Base-by-base conservation (phyloP, 2,797 vertebrate genomes). In the Coreius guichenoti region DNA sequence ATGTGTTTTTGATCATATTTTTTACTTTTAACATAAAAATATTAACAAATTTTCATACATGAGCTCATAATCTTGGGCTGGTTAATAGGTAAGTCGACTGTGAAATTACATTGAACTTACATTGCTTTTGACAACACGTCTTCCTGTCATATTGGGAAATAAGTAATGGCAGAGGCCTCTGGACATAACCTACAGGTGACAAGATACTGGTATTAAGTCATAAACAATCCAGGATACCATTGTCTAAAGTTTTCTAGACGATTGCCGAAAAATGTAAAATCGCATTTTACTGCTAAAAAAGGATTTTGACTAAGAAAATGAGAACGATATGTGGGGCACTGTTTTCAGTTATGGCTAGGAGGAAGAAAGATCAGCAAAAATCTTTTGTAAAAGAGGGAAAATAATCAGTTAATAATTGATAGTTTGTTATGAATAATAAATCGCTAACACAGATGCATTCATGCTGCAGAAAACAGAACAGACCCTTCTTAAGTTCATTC, bases 371-470 rank as follows among this genome's bases (percentile, higher is more conserved):
- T 65, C 76, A 89, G 74, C 80, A 87, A 83, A 87, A 88, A 81
- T 83, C 90, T 90, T 87, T 69, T 90, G 90, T 88, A 89, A 91
- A 86, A 86, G 90, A 91, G 85, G 85, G 85, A 92, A 93, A 91
- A 90, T 93, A 91, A 91, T 89, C 77, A 88, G 80, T 95, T 92
- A 95, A 95, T 95, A 94, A 95, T 95, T 89, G 86, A 95, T 93
- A 88, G 82, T 33, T 69, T 47, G 43, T 81, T 63, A 91, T 96
- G 0, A 93, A 95, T 95, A 92, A 95, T 96, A 93, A 74, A 95
- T 88, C 73, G 26, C 79, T 89, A 92, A 91, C 94, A 95, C 94
- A 94, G 93, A 95, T 94, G 95, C 92, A 94, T 94, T 95, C 91
- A 92, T 93, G 90, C 86, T 70, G 70, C 73, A 43, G 80, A 86